Percentiles rank a stretch among this genome's conserved stretches.
Evolutionary conservation across 2,888 invertebrate species (phyloP).

Genomic region (Romanomermis culicivorax): DNA sequence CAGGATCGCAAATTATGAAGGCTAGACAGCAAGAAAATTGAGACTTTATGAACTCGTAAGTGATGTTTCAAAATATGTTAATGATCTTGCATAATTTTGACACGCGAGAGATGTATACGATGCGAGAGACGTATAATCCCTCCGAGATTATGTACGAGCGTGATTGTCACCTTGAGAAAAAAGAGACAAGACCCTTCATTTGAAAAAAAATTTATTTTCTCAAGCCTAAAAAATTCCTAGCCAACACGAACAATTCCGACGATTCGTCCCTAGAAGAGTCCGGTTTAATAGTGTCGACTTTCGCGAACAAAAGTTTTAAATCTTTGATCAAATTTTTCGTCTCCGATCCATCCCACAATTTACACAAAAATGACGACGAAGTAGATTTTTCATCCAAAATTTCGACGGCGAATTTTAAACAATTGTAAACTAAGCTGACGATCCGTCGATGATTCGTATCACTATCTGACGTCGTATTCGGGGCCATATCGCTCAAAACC

Average conservation of each 20-base stretch:
- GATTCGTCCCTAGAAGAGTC: conserved; percentile 23
- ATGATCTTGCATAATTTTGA: no score
- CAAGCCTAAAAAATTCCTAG: conserved; percentile 8
- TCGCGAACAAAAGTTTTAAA: conserved; percentile 16
- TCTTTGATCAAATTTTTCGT: conserved; percentile 17
- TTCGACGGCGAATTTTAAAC: conserved; percentile 15
- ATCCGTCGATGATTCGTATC: conserved; percentile 20
- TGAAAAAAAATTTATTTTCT: background rate
- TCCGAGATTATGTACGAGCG: no score
- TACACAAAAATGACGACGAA: conserved; percentile 20
- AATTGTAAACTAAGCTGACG: conserved; percentile 17
- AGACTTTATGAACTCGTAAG: no score
- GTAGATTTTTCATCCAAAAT: conserved; percentile 3
- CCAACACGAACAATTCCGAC: conserved; percentile 23
- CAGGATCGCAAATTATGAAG: no score
- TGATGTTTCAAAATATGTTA: no score
- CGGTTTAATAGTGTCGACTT: conserved; percentile 23
- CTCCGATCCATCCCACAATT: conserved; percentile 25
- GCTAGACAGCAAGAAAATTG: no score
- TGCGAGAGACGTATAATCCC: no score
- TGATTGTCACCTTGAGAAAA: no score
- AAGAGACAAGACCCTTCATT: no score
- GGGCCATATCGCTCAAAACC: conserved; percentile 28
- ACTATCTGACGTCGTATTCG: conserved; percentile 22
- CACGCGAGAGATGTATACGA: no score